phyloP scores from a whole-genome alignment of 1,140 invertebrate species.

The Cydia pomonella region DNA sequence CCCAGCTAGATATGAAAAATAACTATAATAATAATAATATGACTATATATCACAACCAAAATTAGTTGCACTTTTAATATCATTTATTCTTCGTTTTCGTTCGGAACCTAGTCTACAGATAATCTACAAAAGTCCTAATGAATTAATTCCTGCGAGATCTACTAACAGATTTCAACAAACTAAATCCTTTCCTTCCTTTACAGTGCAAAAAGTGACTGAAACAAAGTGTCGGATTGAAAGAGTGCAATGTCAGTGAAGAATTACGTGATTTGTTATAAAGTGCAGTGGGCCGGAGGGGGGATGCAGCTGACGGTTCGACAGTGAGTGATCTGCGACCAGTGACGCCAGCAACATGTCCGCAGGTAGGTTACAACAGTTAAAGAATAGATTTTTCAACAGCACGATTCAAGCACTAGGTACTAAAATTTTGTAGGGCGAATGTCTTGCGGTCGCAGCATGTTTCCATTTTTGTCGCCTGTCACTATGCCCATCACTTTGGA shows the following conservation, averaged over 20 bases:
- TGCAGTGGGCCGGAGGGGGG: conserved; percentile 68
- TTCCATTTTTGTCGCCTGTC: too few species aligned
- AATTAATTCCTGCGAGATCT: background rate
- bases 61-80: too few species aligned
- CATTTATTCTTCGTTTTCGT: too few species aligned
- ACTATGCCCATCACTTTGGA: too few species aligned
- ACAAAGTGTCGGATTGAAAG: conserved; percentile 8
- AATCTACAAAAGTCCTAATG: background rate
- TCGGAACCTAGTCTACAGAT: background rate
- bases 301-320: conserved; percentile 36
- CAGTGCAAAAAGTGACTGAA: conserved; percentile 31
- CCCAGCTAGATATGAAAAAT: too few species aligned
- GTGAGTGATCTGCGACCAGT: conserved; percentile 44
- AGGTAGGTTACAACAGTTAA: conserved; percentile 52
- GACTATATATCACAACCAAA: too few species aligned
- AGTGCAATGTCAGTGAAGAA: conserved; percentile 61
- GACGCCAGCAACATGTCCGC: conserved; percentile 62
- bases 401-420: too few species aligned
- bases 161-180: background rate
- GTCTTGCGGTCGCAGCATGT: too few species aligned
- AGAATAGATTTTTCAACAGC: too few species aligned
- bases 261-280: conserved; percentile 58
- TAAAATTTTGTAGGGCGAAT: too few species aligned
- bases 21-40: too few species aligned
- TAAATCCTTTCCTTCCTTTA: background rate